Evolutionary conservation across 2,797 vertebrate species (phyloP).

Genomic region (Sebastes itinus): DNA sequence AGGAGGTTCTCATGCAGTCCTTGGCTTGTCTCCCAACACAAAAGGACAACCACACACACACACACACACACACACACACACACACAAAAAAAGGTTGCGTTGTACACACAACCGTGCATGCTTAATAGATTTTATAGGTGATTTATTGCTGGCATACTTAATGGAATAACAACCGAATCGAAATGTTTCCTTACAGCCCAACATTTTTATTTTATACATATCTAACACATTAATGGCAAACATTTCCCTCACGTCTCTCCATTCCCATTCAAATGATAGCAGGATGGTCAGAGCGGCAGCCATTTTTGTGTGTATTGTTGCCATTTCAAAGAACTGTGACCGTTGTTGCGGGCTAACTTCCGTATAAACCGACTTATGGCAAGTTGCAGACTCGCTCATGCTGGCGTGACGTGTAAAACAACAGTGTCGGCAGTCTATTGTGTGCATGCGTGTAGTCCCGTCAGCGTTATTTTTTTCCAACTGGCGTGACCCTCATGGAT

Average conservation of each 20-base stretch:
- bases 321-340: not conserved
- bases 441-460: too few relatives aligned
- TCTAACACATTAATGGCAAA: not conserved
- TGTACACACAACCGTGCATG: not conserved
- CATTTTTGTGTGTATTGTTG: not conserved
- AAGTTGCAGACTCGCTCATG: too few relatives aligned
- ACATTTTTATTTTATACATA: constrained; percentile 17
- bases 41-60: not conserved
- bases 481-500: too few relatives aligned
- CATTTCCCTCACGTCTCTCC: not conserved
- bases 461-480: too few relatives aligned
- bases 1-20: constrained; percentile 45
- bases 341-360: not conserved
- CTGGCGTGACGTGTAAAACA: not conserved
- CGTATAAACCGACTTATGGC: not conserved
- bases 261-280: not conserved
- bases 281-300: not conserved
- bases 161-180: constrained; percentile 10
- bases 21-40: constrained; percentile 56
- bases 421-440: not conserved
- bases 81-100: not conserved
- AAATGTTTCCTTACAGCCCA: not conserved
- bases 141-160: constrained; percentile 6
- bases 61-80: not conserved
- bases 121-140: constrained; percentile 7